Conservation (phyloP, 2,797 vertebrate species). For the Chiloscyllium punctatum region DNA sequence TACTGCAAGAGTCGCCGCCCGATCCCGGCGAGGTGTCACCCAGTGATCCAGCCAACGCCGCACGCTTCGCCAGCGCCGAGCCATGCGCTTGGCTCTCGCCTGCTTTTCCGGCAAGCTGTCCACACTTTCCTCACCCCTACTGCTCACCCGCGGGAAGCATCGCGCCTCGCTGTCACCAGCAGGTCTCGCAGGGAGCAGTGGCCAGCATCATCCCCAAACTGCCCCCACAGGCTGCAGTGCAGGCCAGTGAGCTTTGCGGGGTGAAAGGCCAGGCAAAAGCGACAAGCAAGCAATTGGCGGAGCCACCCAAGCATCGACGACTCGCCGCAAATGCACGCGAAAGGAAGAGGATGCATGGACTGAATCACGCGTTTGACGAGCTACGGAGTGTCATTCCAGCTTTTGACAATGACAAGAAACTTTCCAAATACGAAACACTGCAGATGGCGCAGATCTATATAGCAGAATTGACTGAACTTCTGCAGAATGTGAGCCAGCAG, state of each 20-base stretch:
- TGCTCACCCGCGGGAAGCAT: conserved; percentile 46
- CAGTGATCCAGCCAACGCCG: conserved; percentile 50
- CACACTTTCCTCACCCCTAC: conserved; percentile 44
- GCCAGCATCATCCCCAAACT: conserved; percentile 49
- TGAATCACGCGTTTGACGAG: conserved; percentile 71
- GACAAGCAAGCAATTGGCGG: conserved; percentile 41
- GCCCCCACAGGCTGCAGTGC: conserved; percentile 41
- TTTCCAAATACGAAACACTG: conserved; percentile 73
- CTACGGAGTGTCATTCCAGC: conserved; percentile 71
- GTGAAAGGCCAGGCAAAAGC: not conserved
- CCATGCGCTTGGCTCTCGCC: conserved; percentile 57
- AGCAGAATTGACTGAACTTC: conserved; percentile 65
- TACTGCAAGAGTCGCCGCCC: conserved; percentile 46
- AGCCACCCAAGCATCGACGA: conserved; percentile 61
- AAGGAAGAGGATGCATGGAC: conserved; percentile 70
- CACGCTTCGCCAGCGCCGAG: conserved; percentile 50
- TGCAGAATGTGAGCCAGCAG: conserved; percentile 56
- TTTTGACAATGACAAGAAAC: conserved; percentile 67
- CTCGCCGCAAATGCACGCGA: conserved; percentile 72
- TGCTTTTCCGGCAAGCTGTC: conserved; percentile 25
- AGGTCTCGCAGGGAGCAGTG: conserved; percentile 44
- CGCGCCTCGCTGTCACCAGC: conserved; percentile 42
- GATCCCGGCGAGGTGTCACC: conserved; percentile 50
- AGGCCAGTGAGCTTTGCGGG: conserved; percentile 40
- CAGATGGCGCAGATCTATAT: conserved; percentile 80